Percentiles rank a stretch among this genome's conserved stretches.
phyloP scores from a whole-genome alignment of 2,113 vertebrate genomes.

The Deroptyus accipitrinus region DNA sequence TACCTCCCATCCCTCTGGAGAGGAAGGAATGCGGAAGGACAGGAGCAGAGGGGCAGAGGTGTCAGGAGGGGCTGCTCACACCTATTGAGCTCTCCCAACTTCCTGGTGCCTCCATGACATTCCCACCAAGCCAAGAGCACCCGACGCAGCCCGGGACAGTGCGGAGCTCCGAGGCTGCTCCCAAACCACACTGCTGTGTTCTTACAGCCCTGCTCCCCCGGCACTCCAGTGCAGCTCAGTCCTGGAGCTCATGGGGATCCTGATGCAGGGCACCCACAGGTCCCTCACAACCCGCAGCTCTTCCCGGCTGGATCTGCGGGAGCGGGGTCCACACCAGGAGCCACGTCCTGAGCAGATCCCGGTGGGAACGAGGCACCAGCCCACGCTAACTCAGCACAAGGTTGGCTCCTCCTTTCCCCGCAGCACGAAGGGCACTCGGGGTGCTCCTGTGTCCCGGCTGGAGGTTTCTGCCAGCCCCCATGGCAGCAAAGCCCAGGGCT shows the following conservation, averaged over 20 bases:
- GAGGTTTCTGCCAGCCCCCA: neutral
- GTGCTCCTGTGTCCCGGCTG: neutral
- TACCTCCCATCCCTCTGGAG: neutral
- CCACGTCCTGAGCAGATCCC: neutral
- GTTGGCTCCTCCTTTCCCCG: neutral
- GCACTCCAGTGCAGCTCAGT: neutral
- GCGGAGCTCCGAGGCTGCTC: neutral
- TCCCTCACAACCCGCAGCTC: neutral
- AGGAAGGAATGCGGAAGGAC: neutral
- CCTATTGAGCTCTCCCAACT: neutral
- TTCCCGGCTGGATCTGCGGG: accelerated
- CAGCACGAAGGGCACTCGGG: neutral
- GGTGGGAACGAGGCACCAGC: neutral
- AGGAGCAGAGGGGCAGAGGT: accelerated
- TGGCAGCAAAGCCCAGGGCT: neutral
- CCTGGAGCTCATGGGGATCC: neutral
- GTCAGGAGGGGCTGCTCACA: neutral
- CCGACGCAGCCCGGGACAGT: neutral
- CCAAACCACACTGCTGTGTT: neutral
- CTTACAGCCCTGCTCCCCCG: neutral
- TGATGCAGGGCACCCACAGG: neutral
- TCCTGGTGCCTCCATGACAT: neutral
- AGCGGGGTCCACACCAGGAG: accelerated
- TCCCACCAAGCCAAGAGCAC: neutral
- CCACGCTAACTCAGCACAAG: neutral